These are phyloP conservation scores for Tursiops truncatus DNA, from an alignment of 2,113 vertebrate genomes.

Conservation along the genomic window DNA sequence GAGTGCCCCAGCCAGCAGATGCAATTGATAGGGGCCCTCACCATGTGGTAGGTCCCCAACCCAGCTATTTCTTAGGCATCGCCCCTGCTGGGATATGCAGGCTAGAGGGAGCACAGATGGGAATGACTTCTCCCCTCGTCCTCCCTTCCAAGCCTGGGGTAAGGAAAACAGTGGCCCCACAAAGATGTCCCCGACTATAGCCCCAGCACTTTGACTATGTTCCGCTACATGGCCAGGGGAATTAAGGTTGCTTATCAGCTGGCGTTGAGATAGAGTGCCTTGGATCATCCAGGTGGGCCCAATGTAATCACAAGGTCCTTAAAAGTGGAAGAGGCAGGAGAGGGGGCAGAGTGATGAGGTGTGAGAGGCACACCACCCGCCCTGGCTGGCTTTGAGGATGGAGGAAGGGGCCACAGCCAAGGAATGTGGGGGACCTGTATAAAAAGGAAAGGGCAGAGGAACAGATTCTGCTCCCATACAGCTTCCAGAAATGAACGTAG, in stretches of 20 bases:
- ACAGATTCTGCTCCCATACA: rapidly evolving
- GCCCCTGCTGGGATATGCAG: background rate
- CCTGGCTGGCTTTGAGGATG: background rate
- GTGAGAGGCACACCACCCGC: background rate
- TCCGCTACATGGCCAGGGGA: background rate
- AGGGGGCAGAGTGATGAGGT: too few relatives aligned
- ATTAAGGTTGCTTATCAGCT: background rate
- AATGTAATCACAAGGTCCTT: background rate
- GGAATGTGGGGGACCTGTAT: background rate
- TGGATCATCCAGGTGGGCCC: background rate
- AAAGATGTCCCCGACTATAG: background rate
- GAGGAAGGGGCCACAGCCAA: background rate
- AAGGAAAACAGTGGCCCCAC: background rate
- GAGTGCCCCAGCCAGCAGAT: background rate
- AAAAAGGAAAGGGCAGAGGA: too few relatives aligned
- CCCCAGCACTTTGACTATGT: background rate
- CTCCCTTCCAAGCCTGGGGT: background rate
- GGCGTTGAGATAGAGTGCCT: background rate
- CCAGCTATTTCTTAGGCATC: background rate
- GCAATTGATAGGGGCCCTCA: background rate
- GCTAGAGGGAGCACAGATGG: background rate
- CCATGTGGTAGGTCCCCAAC: background rate
- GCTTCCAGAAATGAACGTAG: background rate
- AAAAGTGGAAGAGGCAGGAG: background rate
- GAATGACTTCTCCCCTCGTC: background rate